Conservation (phyloP, 2,797 vertebrate species). For the Botia kubotai region DNA sequence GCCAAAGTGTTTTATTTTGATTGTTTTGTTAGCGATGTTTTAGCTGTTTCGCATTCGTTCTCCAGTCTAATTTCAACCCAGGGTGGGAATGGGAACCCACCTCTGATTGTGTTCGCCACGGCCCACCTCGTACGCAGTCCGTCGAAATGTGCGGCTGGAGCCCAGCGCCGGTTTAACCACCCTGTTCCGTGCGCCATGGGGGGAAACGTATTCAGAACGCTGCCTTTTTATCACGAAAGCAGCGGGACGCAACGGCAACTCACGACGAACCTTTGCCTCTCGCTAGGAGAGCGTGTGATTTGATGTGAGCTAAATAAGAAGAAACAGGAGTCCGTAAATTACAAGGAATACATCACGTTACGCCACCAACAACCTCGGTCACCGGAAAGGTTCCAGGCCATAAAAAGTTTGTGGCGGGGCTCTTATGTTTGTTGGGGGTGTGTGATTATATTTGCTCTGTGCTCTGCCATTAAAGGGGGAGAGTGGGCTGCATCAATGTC, state of each 20-base stretch:
- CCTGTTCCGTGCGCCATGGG: constrained; percentile 48
- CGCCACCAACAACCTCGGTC: constrained; percentile 35
- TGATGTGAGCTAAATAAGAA: constrained; percentile 55
- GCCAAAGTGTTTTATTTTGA: constrained; percentile 12
- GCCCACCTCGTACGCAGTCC: not conserved
- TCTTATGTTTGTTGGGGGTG: constrained; percentile 40
- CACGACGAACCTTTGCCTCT: constrained; percentile 31
- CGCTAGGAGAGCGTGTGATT: constrained; percentile 47
- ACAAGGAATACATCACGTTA: constrained; percentile 41
- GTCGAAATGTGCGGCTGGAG: constrained; percentile 1
- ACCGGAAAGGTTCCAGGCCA: constrained; percentile 31
- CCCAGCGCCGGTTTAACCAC: constrained; percentile 39
- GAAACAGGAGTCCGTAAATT: constrained; percentile 44
- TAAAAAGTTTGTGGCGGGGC: constrained; percentile 31
- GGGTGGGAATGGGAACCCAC: not conserved
- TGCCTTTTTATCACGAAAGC: constrained; percentile 52
- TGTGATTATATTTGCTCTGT: constrained; percentile 42
- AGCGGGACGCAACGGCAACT: constrained; percentile 38
- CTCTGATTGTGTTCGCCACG: not conserved
- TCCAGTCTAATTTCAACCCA: constrained; percentile 17
- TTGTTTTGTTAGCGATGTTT: constrained; percentile 7
- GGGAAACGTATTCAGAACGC: constrained; percentile 47
- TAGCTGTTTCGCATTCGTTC: constrained; percentile 7
- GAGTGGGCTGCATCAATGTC: constrained; percentile 52
- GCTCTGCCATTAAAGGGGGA: constrained; percentile 46